Evolutionary conservation across 2,797 vertebrate genomes (phyloP).

Genomic region (Taeniopygia guttata): DNA sequence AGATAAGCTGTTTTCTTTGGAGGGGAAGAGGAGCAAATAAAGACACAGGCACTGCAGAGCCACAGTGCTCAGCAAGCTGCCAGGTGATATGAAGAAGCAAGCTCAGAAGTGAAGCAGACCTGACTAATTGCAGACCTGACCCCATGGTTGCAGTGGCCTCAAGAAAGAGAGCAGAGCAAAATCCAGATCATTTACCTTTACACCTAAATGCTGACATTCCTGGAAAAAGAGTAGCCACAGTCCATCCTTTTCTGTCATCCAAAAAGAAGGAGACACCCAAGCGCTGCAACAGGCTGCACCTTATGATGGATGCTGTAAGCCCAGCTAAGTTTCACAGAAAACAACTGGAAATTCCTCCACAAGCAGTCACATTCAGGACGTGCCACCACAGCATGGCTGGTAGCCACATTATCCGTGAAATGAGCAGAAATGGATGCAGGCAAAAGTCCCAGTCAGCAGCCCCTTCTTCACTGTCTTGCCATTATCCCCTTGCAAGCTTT

Average conservation of each 20-base stretch:
- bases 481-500: background rate
- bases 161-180: background rate
- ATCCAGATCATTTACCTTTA: background rate
- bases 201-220: background rate
- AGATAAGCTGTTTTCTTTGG: background rate
- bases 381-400: fast-evolving
- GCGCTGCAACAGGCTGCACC: background rate
- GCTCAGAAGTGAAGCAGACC: background rate
- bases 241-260: background rate
- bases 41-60: background rate
- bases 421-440: background rate
- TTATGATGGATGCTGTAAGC: background rate
- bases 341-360: background rate
- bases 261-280: background rate
- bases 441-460: background rate
- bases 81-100: background rate
- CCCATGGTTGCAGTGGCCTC: background rate
- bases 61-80: background rate
- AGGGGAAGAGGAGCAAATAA: background rate
- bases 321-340: background rate
- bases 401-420: background rate
- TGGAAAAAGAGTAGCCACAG: background rate
- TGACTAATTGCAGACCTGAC: background rate
- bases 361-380: background rate
- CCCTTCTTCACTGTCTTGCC: background rate